Conservation (phyloP, 2,113 vertebrate species). For the Myotis yumanensis region DNA sequence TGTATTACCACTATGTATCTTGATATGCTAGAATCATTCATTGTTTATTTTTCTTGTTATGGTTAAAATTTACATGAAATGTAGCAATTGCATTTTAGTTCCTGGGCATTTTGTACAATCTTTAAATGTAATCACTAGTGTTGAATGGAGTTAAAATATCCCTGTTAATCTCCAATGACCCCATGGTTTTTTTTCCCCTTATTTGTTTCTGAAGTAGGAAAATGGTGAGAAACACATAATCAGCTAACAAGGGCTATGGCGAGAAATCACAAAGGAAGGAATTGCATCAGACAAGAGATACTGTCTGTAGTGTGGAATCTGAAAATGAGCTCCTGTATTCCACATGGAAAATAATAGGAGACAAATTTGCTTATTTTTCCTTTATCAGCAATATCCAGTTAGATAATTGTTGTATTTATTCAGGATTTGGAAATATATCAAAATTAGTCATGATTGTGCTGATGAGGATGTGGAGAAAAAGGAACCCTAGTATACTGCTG, state of each 20-base stretch:
- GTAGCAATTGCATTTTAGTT: background rate
- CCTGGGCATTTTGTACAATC: background rate
- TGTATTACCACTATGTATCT: background rate
- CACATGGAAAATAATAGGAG: background rate
- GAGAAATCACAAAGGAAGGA: background rate
- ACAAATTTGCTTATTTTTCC: background rate
- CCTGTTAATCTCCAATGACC: background rate
- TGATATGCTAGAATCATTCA: background rate
- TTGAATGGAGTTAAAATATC: background rate
- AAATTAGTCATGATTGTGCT: background rate
- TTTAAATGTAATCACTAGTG: background rate
- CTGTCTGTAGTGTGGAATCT: background rate
- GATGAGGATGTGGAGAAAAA: too few species aligned
- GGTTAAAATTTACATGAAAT: constrained; percentile 3
- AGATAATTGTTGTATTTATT: background rate
- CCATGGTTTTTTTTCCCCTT: background rate
- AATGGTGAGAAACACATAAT: background rate
- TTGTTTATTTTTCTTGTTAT: background rate
- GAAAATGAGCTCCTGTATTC: background rate
- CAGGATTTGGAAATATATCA: background rate
- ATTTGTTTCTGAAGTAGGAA: background rate
- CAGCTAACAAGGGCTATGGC: background rate
- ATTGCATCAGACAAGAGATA: background rate
- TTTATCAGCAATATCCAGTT: background rate
- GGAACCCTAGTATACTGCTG: too few species aligned